A percentile compares a stretch with the other conserved stretches of the same genome.
Conservation (phyloP, 2,888 invertebrate species). For the Drosophila birchii region DNA sequence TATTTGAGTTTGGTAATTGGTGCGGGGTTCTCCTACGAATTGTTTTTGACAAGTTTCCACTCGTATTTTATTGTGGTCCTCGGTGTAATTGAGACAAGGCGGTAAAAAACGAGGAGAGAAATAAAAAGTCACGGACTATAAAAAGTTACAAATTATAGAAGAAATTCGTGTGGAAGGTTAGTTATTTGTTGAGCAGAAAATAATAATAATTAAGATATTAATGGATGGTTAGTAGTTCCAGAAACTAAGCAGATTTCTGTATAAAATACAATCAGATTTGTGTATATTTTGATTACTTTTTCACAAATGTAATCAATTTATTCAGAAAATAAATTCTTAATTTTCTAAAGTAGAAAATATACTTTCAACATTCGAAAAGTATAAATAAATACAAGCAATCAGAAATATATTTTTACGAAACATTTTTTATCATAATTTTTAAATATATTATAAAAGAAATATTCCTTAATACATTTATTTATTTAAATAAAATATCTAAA, state of each 20-base stretch:
- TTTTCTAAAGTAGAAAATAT: neutral
- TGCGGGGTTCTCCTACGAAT: conserved; percentile 48
- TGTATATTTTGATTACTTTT: neutral
- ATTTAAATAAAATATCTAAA: neutral
- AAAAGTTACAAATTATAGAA: neutral
- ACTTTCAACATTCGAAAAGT: neutral
- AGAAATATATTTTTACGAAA: neutral
- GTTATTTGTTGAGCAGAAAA: too few species aligned
- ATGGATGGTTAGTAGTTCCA: neutral
- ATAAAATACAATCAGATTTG: neutral
- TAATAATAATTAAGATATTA: neutral
- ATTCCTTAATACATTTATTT: neutral
- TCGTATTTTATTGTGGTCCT: conserved; percentile 40
- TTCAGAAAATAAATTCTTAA: neutral
- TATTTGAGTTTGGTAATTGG: conserved; percentile 63
- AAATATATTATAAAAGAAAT: neutral
- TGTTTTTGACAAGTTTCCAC: conserved; percentile 48
- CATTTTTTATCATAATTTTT: neutral
- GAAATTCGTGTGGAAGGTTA: neutral
- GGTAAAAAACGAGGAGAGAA: neutral
- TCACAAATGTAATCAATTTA: neutral
- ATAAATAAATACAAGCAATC: neutral
- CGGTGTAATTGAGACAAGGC: conserved; percentile 24
- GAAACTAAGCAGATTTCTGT: neutral
- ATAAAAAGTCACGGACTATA: neutral